These are phyloP conservation scores for Ondatra zibethicus DNA, from an alignment of 2,113 vertebrate species.

Conservation along the genomic window DNA sequence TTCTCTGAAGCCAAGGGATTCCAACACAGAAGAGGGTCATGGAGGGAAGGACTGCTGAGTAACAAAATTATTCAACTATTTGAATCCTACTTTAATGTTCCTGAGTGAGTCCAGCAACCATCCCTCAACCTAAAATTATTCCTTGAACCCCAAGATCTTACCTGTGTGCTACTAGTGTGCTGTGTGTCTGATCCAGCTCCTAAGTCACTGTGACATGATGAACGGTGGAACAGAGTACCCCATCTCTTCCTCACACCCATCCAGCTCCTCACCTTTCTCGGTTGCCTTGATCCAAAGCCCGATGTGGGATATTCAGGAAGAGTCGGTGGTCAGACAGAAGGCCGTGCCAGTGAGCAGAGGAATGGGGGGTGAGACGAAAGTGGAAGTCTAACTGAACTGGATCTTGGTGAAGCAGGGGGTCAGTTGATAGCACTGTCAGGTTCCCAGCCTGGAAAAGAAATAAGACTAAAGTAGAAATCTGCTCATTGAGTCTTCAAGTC, in stretches of 20 bases:
- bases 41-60: background rate
- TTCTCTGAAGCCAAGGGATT: slow-evolving; percentile 16
- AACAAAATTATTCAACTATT: background rate
- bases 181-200: background rate
- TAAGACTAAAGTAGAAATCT: background rate
- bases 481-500: background rate
- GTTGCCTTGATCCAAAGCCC: slow-evolving; percentile 75
- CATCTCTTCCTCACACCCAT: background rate
- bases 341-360: slow-evolving; percentile 80
- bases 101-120: background rate
- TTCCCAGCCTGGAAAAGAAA: slow-evolving; percentile 78
- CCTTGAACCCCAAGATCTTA: background rate
- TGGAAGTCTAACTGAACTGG: slow-evolving; percentile 81
- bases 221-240: background rate
- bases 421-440: slow-evolving; percentile 77
- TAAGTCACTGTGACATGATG: background rate
- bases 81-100: background rate
- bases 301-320: slow-evolving; percentile 78
- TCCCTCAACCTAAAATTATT: background rate
- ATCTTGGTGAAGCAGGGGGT: slow-evolving; percentile 57
- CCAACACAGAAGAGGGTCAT: background rate
- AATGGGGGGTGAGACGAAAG: slow-evolving; percentile 68
- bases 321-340: slow-evolving; percentile 73
- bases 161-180: background rate
- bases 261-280: slow-evolving; percentile 74